Conservation (phyloP, 2,797 vertebrate species). For the Muscicapa striata region DNA sequence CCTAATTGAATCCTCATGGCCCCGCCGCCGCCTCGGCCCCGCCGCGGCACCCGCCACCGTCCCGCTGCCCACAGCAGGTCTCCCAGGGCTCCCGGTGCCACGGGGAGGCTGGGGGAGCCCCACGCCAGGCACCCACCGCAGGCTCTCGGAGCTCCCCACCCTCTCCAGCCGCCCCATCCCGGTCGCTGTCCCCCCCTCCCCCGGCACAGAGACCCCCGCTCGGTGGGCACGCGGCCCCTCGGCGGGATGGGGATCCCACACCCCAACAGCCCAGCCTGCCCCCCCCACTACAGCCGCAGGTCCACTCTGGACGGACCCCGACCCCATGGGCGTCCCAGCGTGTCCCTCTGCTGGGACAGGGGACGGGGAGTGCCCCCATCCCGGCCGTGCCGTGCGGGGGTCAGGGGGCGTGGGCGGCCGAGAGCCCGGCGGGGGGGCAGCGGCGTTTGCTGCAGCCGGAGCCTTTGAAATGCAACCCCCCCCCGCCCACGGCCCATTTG, state of each 20-base stretch:
- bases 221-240: too few relatives aligned
- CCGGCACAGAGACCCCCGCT: neutral
- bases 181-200: fast-evolving
- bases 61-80: neutral
- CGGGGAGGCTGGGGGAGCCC: too few relatives aligned
- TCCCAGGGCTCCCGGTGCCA: neutral
- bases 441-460: slow-evolving; percentile 23
- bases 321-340: neutral
- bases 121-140: fast-evolving
- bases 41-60: neutral
- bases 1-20: slow-evolving; percentile 77
- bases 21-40: neutral
- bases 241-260: fast-evolving
- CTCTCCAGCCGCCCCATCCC: neutral
- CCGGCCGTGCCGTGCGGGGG: neutral
- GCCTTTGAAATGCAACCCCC: slow-evolving; percentile 61
- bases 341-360: neutral
- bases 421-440: neutral
- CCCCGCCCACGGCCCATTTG: slow-evolving; percentile 30
- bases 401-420: neutral
- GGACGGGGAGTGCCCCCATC: neutral
- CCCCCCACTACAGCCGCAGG: neutral
- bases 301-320: fast-evolving
- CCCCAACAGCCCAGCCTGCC: fast-evolving
- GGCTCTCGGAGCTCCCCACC: neutral